Conservation (phyloP, 2,888 invertebrate genomes). For the Hesperia comma region DNA sequence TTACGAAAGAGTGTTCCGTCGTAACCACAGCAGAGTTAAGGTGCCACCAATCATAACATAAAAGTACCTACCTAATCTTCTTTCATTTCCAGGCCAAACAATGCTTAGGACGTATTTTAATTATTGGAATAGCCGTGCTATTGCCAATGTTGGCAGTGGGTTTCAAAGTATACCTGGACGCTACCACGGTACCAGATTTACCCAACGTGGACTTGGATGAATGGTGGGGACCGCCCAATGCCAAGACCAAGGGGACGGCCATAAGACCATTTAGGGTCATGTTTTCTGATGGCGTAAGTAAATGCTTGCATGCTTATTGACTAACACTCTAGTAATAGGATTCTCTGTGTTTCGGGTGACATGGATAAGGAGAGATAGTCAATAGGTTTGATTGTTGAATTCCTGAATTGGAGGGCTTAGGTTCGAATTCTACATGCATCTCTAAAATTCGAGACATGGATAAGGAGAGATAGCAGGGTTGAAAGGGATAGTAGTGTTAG, state of each 20-base stretch:
- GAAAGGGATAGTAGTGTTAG: too few relatives aligned
- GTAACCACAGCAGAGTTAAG: too few relatives aligned
- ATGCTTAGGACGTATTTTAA: conserved; percentile 40
- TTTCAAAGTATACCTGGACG: conserved; percentile 48
- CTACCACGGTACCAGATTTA: conserved; percentile 56
- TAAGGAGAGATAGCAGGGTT: too few relatives aligned
- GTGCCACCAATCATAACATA: too few relatives aligned
- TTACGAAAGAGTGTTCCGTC: too few relatives aligned
- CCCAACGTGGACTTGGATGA: conserved; percentile 61
- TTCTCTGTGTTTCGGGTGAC: too few relatives aligned
- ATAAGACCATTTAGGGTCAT: conserved; percentile 85
- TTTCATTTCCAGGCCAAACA: conserved; percentile 50
- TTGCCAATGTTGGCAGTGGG: conserved; percentile 46
- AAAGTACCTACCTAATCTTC: neutral
- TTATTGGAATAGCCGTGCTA: conserved; percentile 43
- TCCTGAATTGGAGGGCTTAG: too few relatives aligned
- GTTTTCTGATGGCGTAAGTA: conserved; percentile 84
- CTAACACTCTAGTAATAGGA: too few relatives aligned
- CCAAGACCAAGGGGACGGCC: conserved; percentile 63
- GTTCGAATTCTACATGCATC: too few relatives aligned
- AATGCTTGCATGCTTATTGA: neutral
- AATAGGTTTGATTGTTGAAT: too few relatives aligned
- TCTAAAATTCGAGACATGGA: too few relatives aligned
- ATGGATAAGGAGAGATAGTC: too few relatives aligned
- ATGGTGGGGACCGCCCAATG: conserved; percentile 66